These are phyloP conservation scores for Pteronotus mesoamericanus DNA, from an alignment of 2,797 vertebrate genomes.

Conservation along the genomic window DNA sequence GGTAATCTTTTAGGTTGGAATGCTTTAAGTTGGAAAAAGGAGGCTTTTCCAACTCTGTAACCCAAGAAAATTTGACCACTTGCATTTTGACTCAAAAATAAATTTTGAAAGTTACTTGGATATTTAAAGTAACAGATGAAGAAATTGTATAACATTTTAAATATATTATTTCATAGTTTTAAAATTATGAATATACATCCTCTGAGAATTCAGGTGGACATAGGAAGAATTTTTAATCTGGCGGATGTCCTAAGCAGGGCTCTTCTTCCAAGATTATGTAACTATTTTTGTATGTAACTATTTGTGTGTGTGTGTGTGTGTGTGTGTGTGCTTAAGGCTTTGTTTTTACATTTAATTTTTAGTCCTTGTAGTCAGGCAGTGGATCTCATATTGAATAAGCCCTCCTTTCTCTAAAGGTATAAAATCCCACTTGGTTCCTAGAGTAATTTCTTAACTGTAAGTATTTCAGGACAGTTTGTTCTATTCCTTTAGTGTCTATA, in stretches of 20 bases:
- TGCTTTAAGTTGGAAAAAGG: not conserved
- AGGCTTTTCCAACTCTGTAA: not conserved
- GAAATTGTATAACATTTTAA: not conserved
- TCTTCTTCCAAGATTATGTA: not conserved
- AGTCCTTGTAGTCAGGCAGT: not conserved
- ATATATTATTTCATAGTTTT: not conserved
- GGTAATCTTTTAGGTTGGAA: not conserved
- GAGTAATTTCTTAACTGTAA: conserved; percentile 9
- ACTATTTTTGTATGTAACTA: not conserved
- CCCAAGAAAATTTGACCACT: not conserved
- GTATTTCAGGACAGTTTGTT: not conserved
- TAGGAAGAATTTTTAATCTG: not conserved
- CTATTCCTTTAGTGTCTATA: not conserved
- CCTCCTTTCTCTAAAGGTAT: not conserved
- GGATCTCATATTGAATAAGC: not conserved
- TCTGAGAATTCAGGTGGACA: not conserved
- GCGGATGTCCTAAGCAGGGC: not conserved
- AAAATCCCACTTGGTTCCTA: not conserved
- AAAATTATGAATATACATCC: not conserved
- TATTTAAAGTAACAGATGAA: not conserved
- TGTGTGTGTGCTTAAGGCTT: not conserved
- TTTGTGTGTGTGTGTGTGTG: not conserved
- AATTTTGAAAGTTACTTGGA: not conserved
- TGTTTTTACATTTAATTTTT: not conserved
- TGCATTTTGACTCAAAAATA: not conserved